phyloP scores from a whole-genome alignment of 1,140 invertebrate genomes.

The Drosophila ananassae region DNA sequence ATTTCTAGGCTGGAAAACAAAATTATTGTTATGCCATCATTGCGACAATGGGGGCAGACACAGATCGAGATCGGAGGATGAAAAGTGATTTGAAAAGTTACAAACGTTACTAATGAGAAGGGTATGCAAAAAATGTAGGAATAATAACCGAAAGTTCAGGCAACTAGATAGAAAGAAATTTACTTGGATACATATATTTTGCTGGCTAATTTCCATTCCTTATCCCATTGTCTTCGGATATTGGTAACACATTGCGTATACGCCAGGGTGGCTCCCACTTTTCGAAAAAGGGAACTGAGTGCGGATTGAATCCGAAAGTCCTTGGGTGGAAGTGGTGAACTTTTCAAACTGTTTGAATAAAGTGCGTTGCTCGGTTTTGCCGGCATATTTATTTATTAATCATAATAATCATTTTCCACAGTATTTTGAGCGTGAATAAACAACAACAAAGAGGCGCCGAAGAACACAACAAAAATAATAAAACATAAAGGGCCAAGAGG shows the following conservation, averaged over 20 bases:
- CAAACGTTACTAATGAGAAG: conserved; percentile 15
- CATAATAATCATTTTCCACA: conserved; percentile 80
- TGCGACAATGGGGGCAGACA: conserved; percentile 40
- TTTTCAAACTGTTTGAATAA: conserved; percentile 60
- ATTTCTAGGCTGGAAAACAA: conserved; percentile 29
- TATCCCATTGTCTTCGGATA: conserved; percentile 11
- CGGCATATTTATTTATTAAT: conserved; percentile 79
- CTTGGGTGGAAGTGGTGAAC: conserved; percentile 3
- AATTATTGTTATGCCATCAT: conserved; percentile 49
- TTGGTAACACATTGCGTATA: conserved; percentile 74
- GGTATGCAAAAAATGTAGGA: conserved; percentile 2
- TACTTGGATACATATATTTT: neutral
- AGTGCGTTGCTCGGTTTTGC: conserved; percentile 38
- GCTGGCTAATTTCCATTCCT: neutral
- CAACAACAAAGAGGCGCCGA: conserved; percentile 25
- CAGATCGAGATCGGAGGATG: neutral
- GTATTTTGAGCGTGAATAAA: conserved; percentile 74
- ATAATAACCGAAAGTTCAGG: neutral
- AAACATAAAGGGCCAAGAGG: conserved; percentile 5
- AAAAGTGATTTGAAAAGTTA: conserved; percentile 6
- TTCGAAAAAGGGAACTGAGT: conserved; percentile 37
- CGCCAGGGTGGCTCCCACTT: conserved; percentile 41
- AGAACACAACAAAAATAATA: conserved; percentile 24
- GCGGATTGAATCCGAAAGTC: neutral
- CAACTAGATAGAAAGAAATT: neutral